Evolutionary conservation across 2,888 invertebrate genomes (phyloP).

Genomic region (Hyppa rectilinea): DNA sequence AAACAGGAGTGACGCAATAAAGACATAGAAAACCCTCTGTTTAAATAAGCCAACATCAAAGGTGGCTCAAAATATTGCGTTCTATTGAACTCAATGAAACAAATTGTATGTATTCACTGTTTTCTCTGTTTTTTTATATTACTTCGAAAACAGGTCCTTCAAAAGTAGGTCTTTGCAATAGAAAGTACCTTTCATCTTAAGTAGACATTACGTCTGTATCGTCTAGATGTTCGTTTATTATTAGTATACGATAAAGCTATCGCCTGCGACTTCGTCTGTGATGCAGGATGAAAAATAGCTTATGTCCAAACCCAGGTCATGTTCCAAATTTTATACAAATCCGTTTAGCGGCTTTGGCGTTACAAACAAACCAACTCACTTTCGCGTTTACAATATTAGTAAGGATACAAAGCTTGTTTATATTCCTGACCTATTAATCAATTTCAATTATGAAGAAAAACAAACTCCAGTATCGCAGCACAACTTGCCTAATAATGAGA

Average conservation of each 20-base stretch:
- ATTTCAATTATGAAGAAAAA: constrained; percentile 65
- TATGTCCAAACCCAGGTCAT: no score
- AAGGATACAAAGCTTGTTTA: constrained; percentile 30
- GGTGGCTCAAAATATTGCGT: constrained; percentile 78
- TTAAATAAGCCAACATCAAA: constrained; percentile 87
- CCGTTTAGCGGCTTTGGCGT: no score
- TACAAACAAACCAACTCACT: no score
- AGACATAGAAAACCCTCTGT: constrained; percentile 80
- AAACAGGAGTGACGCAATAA: constrained; percentile 81
- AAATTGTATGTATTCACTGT: constrained; percentile 71
- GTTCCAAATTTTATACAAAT: no score
- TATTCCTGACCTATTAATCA: constrained; percentile 56
- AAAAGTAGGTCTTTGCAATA: constrained; percentile 34
- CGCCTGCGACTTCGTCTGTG: no score
- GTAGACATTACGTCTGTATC: not conserved
- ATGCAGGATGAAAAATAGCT: no score
- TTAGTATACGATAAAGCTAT: no score
- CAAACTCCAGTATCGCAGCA: constrained; percentile 48
- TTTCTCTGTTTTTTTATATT: constrained; percentile 59
- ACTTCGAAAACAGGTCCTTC: constrained; percentile 28
- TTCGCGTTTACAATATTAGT: no score
- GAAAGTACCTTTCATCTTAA: not conserved
- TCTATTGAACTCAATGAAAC: constrained; percentile 77
- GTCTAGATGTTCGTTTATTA: constrained; percentile 20
- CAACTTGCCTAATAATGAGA: constrained; percentile 64